These are phyloP conservation scores for Otus sunia DNA, from an alignment of 2,113 vertebrate species.

Conservation along the genomic window DNA sequence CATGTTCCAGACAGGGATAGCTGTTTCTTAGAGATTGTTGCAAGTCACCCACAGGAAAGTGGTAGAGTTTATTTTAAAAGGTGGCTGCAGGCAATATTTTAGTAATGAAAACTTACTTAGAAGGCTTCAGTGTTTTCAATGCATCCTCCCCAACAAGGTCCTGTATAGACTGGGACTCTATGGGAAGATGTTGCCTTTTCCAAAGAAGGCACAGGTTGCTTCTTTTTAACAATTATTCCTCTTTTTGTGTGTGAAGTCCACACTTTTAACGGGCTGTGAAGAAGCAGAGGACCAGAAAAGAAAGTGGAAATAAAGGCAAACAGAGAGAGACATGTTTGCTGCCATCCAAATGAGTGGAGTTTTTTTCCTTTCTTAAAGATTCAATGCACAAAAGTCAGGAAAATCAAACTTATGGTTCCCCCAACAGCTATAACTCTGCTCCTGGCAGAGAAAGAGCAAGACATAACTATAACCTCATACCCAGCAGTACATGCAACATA, in stretches of 20 bases:
- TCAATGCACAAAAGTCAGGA: constrained; percentile 20
- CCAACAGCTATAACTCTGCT: constrained; percentile 42
- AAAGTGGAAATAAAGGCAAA: not conserved
- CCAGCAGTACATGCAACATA: not conserved
- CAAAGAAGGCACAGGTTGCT: not conserved
- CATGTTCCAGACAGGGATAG: not conserved
- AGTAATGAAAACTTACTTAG: not conserved
- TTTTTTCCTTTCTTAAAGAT: not conserved
- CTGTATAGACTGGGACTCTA: accelerated
- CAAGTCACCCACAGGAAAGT: not conserved
- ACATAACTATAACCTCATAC: constrained; percentile 43
- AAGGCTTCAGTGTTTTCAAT: not conserved
- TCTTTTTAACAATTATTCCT: not conserved
- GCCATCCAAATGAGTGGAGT: not conserved
- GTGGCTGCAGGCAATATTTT: not conserved
- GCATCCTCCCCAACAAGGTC: not conserved
- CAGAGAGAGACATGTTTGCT: not conserved
- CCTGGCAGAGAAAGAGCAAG: constrained; percentile 27
- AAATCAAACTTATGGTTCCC: constrained; percentile 44
- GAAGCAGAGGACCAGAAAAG: not conserved
- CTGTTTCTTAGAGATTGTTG: not conserved
- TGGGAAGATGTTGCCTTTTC: not conserved
- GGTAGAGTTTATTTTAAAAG: not conserved
- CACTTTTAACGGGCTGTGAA: not conserved
- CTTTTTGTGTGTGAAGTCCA: not conserved